Evolutionary conservation across 2,797 vertebrate genomes (phyloP).

Genomic region (Luscinia megarhynchos): DNA sequence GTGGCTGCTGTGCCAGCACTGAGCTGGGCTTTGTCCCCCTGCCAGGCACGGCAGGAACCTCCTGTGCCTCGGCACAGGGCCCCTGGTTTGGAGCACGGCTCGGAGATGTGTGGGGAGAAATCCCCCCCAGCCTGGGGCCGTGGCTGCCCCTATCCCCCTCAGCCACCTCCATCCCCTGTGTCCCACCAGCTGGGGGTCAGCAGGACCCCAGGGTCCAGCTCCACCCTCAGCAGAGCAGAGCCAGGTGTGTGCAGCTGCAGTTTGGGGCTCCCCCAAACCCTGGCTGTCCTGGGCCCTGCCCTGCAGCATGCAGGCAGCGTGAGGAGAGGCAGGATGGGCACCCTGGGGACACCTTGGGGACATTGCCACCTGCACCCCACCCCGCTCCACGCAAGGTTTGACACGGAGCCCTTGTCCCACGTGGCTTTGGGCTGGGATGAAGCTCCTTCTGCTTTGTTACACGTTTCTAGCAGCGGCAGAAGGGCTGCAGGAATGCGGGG

Average conservation of each 20-base stretch:
- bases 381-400: fast-evolving
- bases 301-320: fast-evolving
- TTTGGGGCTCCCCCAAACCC: neutral
- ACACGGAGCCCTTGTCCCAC: fast-evolving
- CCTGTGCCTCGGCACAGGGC: fast-evolving
- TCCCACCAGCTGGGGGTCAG: neutral
- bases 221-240: neutral
- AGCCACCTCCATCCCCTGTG: fast-evolving
- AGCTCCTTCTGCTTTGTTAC: neutral
- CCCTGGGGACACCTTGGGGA: neutral
- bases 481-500: neutral
- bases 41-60: neutral
- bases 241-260: neutral
- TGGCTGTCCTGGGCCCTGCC: neutral
- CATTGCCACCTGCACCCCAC: fast-evolving
- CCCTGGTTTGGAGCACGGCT: fast-evolving
- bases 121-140: neutral
- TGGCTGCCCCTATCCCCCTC: fast-evolving
- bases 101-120: fast-evolving
- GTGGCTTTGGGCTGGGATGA: neutral
- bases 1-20: neutral
- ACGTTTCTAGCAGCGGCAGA: neutral
- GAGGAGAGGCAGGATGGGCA: neutral
- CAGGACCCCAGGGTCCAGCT: neutral
- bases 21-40: neutral